Evolutionary conservation across 2,888 invertebrate genomes (phyloP), one percentile per base, ranked within the genome.

Genomic region (Pasiphila rectangulata): DNA sequence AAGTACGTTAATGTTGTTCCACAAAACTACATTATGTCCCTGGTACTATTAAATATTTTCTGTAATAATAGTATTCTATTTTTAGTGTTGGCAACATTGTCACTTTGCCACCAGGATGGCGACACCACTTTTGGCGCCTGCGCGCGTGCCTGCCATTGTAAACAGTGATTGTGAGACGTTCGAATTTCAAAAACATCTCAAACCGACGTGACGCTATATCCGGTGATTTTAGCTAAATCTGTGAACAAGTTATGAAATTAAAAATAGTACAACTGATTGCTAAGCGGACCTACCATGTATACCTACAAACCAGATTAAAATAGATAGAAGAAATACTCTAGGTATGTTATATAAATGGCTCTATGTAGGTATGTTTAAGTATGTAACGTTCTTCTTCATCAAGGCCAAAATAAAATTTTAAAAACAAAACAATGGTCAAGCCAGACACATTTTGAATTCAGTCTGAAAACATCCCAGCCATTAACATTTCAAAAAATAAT

Each of bases 121-220:
- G 86, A 84, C 85, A 84, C 54, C 72, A 58, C 53, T 73, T 78
- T 78, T 69, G 79, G 79, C 79, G 79, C 77, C 75, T 72, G 71
- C 78, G 86, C 77, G 79, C 86, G 86, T 86, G 86, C 83, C 70
- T 69, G 57, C 64, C 73, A 67, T 64, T 72, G 82, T 85, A 87
- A 87, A 86, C 86, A 85, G 67, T 64, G 69, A 75, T 75, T 63
- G 72, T 67, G 67, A 69, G 75, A 74, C 79, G 86, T 83, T 86
- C 83, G 70, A 69, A 82, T 85, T 86, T 83, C 86, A 83, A 84
- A 83, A 86, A 86, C 86, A 86, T 70, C 67, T 64, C 62, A 66
- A 61, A 69, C 79, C 79, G 83, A 78, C 83, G 78, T 84, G 83
- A 83, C 83, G 83, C 71, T 72, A 76, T 80, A 83, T 86, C 86